Percentiles rank a stretch among this genome's conserved stretches.
These are phyloP conservation scores for Drosophila ambigua DNA, from an alignment of 1,140 invertebrate genomes.

Conservation along the genomic window DNA sequence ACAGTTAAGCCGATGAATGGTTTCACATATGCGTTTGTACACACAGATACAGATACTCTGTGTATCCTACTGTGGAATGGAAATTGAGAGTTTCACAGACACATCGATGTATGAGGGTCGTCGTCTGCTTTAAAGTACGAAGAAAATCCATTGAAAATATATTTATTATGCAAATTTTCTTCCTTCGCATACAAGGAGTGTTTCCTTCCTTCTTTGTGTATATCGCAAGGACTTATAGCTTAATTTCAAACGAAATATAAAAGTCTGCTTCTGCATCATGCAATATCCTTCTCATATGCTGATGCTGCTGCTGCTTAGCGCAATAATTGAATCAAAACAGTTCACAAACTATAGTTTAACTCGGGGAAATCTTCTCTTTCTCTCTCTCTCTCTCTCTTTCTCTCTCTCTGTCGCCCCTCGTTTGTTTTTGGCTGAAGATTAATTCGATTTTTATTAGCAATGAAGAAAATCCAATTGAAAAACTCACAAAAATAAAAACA, in stretches of 20 bases:
- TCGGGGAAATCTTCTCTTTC: conserved; percentile 15
- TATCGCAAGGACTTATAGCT: conserved; percentile 52
- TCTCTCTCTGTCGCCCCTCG: conserved; percentile 4
- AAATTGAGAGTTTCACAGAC: no score
- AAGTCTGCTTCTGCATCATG: conserved; percentile 1
- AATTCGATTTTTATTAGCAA: conserved; percentile 74
- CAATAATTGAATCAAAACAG: conserved; percentile 77
- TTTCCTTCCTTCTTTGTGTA: not conserved
- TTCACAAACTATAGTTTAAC: conserved; percentile 55
- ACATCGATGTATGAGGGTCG: no score
- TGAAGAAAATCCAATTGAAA: conserved; percentile 71
- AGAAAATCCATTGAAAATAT: conserved; percentile 78
- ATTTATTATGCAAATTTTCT: conserved; percentile 81
- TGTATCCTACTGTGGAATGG: not conserved
- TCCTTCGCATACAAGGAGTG: no score
- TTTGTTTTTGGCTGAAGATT: conserved; percentile 51
- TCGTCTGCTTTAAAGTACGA: not conserved
- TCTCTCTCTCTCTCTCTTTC: conserved; percentile 2
- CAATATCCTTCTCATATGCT: conserved; percentile 4
- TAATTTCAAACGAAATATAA: conserved; percentile 62
- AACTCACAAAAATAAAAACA: conserved; percentile 59
- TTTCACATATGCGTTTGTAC: not conserved
- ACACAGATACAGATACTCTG: conserved; percentile 11
- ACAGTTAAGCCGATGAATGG: conserved; percentile 39
- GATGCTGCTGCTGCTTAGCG: not conserved